phyloP scores from a whole-genome alignment of 1,140 invertebrate genomes.

The Atopsyche davidsoni region DNA sequence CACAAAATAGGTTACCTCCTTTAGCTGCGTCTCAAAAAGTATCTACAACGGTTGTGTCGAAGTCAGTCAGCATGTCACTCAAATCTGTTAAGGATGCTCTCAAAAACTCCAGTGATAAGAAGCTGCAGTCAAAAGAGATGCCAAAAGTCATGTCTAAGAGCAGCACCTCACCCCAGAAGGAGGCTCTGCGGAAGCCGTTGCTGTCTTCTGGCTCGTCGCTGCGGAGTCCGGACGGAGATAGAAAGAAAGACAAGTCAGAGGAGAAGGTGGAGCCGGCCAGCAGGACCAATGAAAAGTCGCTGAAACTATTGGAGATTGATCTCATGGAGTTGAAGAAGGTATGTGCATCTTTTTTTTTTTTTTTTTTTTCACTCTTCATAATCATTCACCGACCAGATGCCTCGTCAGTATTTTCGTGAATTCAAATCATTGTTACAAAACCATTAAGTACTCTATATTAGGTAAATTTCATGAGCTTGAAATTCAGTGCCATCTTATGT shows the following conservation, averaged over 20 bases:
- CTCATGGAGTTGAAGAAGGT: conserved; percentile 45
- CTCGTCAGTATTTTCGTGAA: no score
- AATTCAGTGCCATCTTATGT: no score
- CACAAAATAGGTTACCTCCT: no score
- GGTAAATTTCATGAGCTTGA: no score
- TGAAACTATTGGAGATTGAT: conserved; percentile 43
- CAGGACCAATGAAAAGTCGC: conserved; percentile 40
- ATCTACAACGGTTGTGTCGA: no score
- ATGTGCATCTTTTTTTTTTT: conserved; percentile 11
- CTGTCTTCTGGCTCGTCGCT: conserved; percentile 4
- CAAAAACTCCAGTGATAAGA: background rate
- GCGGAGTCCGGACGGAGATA: conserved; percentile 31
- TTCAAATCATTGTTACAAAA: no score
- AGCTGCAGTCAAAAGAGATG: background rate
- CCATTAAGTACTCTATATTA: no score
- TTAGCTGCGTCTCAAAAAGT: no score
- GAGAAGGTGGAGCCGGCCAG: conserved; percentile 31
- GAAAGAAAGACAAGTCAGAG: conserved; percentile 28
- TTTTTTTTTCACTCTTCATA: no score
- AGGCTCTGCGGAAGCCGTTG: background rate
- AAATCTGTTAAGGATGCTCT: background rate
- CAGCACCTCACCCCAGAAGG: conserved; percentile 18
- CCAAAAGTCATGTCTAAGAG: conserved; percentile 4
- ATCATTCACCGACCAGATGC: no score
- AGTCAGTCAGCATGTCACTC: background rate